Conservation (phyloP, 2,113 vertebrate genomes). For the Neolamprologus cancellatus region DNA sequence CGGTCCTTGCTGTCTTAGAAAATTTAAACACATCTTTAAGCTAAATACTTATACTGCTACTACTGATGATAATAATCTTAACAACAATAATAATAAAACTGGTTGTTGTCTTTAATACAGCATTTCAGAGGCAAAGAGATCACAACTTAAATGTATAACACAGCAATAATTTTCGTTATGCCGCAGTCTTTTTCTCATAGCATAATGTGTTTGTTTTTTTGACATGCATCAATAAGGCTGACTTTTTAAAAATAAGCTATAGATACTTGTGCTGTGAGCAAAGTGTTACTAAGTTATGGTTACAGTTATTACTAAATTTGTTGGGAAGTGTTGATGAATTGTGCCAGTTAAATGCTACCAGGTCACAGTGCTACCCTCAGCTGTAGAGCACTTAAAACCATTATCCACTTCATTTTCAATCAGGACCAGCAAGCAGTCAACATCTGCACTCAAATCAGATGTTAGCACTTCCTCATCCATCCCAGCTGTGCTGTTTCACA, state of each 20-base stretch:
- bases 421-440: not conserved
- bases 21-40: not conserved
- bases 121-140: not conserved
- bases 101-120: not conserved
- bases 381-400: rapidly evolving
- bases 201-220: rapidly evolving
- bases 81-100: not conserved
- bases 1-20: not conserved
- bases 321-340: not conserved
- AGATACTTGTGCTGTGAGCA: not conserved
- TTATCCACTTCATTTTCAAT: not conserved
- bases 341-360: not conserved
- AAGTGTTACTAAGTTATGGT: not conserved
- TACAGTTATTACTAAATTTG: not conserved
- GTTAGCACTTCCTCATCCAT: not conserved
- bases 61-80: not conserved
- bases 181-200: rapidly evolving
- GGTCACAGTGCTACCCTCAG: not conserved
- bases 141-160: not conserved
- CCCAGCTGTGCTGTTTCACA: not conserved
- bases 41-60: not conserved
- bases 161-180: not conserved
- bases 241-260: not conserved
- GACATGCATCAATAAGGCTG: not conserved
- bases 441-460: not conserved